Evolutionary conservation across 2,888 invertebrate genomes (phyloP), one percentile per base, ranked within the genome.

Genomic region (Ophion ventricosus): DNA sequence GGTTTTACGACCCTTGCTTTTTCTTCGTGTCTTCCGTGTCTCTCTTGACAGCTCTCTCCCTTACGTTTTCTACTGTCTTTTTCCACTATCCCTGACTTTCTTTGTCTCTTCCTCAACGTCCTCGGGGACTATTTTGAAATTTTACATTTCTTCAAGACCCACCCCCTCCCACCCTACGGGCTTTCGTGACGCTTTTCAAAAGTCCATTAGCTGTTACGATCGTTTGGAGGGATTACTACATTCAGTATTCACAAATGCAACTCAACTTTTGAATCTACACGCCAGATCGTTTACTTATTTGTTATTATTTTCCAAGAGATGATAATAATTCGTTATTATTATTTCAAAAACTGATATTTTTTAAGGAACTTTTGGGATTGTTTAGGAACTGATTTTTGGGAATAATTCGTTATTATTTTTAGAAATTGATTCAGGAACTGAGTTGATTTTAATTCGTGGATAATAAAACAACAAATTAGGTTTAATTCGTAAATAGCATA

Each of bases 71-170:
- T 49, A 49, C 49, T 49, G 49, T 49, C 75, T 78, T 84, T 80
- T 78, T 78, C 54, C 79, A 69, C 20, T 40, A 64, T 72, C 80
- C 57, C 59, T 69, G 69, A 56, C 81, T 82, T 72, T 79, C 80
- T 83, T 83, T 80, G 49, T 49, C 67, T 66, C 70, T 83, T 74
- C 76, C 79, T 80, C 57, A 78, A 49, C 64, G 35, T 84, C 89
- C 91, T 88, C 80, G 40, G 91, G 91, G 91, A 90, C 87, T 79
- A 77, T 86, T 86, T 86, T 57, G 35, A 73, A 80, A 84, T 82
- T 84, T 84, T 73, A 69, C 64, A 54, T 75, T 81, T 75, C 70
- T 67, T 40, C 40, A 54, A 49, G 17, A 63, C 82, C 73, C 49
- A 14, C 14, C 14, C 49, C 14, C 49, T 1, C 40, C 40, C 40